Conservation (phyloP, 2,797 vertebrate genomes). For the Chaunax sp. region DNA sequence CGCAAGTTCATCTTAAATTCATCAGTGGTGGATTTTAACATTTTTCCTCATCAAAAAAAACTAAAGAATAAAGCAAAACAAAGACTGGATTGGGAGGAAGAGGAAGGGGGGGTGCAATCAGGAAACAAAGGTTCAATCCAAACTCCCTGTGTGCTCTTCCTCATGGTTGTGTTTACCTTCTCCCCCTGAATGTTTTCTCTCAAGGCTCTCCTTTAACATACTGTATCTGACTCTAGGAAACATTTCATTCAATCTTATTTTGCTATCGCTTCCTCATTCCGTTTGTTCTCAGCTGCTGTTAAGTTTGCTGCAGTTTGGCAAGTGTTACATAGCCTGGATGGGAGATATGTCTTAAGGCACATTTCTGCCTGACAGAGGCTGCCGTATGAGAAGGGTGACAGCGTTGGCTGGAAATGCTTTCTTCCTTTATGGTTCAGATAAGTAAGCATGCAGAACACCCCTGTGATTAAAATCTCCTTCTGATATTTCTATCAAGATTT, state of each 20-base stretch:
- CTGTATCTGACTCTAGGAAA: slow-evolving; percentile 91
- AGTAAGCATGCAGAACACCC: slow-evolving; percentile 91
- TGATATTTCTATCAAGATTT: slow-evolving; percentile 97
- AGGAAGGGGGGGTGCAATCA: not conserved
- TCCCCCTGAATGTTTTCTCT: slow-evolving; percentile 77
- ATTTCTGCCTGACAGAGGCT: slow-evolving; percentile 93
- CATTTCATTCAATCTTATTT: slow-evolving; percentile 89
- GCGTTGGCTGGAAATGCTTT: slow-evolving; percentile 90
- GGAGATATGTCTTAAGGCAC: slow-evolving; percentile 95
- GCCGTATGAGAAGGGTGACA: slow-evolving; percentile 90
- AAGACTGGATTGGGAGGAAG: slow-evolving; percentile 35
- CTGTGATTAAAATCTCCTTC: slow-evolving; percentile 97
- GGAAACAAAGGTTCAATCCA: slow-evolving; percentile 59
- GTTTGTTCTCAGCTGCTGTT: slow-evolving; percentile 93
- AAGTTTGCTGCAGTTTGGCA: slow-evolving; percentile 93
- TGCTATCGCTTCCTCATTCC: slow-evolving; percentile 89
- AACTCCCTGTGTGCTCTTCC: slow-evolving; percentile 66
- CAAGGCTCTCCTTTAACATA: slow-evolving; percentile 86
- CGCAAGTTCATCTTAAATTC: slow-evolving; percentile 53
- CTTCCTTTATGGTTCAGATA: slow-evolving; percentile 92
- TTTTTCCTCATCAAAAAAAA: slow-evolving; percentile 67
- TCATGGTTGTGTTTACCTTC: slow-evolving; percentile 82
- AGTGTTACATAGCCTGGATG: slow-evolving; percentile 87
- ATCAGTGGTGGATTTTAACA: slow-evolving; percentile 54
- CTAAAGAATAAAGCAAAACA: slow-evolving; percentile 68